Percentiles rank a stretch among this genome's conserved stretches.
phyloP scores from a whole-genome alignment of 2,113 vertebrate species.

The Tylochromis polylepis region DNA sequence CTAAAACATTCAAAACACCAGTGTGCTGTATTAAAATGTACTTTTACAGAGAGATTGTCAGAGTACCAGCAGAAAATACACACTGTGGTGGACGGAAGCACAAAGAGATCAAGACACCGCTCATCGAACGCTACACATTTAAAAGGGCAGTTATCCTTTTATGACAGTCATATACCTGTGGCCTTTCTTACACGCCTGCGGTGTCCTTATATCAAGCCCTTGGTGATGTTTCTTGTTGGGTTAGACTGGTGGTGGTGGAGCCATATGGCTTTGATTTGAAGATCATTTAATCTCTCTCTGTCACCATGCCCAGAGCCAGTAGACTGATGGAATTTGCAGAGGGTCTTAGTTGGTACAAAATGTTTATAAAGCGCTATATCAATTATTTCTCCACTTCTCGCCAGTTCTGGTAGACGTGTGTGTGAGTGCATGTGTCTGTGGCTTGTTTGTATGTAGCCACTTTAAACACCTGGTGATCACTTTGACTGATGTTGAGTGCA shows the following conservation, averaged over 20 bases:
- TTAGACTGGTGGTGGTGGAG: slow-evolving; percentile 59
- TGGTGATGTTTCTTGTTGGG: slow-evolving; percentile 50
- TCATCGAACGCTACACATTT: background rate
- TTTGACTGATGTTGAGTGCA: slow-evolving; percentile 24
- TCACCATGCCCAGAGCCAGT: slow-evolving; percentile 63
- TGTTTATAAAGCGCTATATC: slow-evolving; percentile 67
- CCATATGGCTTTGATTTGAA: slow-evolving; percentile 77
- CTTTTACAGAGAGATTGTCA: background rate
- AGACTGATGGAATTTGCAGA: slow-evolving; percentile 74
- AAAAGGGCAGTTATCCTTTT: slow-evolving; percentile 14
- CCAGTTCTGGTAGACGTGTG: slow-evolving; percentile 45
- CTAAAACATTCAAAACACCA: background rate
- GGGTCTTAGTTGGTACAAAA: slow-evolving; percentile 63
- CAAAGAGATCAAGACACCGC: background rate
- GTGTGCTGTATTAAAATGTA: background rate
- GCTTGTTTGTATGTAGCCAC: slow-evolving; percentile 23
- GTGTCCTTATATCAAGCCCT: slow-evolving; percentile 46
- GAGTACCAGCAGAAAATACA: background rate
- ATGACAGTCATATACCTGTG: slow-evolving; percentile 38
- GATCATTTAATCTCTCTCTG: slow-evolving; percentile 64
- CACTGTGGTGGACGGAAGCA: background rate
- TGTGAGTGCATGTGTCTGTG: background rate
- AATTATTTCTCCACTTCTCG: slow-evolving; percentile 55
- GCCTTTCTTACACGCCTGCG: slow-evolving; percentile 20
- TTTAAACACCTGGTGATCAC: slow-evolving; percentile 17